phyloP scores from a whole-genome alignment of 2,797 vertebrate genomes.

The Manis javanica region DNA sequence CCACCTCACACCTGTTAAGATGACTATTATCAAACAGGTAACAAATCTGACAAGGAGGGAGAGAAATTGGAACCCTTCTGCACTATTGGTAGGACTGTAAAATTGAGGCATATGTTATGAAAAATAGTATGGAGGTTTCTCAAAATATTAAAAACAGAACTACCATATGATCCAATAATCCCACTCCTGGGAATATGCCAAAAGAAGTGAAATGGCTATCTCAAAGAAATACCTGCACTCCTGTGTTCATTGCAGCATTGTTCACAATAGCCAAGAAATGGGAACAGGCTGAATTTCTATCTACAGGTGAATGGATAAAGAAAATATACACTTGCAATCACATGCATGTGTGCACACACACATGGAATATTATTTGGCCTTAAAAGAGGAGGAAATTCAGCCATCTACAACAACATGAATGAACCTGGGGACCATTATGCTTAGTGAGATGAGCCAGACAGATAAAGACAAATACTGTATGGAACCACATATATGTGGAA shows the following conservation, averaged over 20 bases:
- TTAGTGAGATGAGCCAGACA: neutral
- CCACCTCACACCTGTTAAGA: neutral
- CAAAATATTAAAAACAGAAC: neutral
- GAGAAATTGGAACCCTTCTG: neutral
- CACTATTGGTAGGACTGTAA: neutral
- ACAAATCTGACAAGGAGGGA: neutral
- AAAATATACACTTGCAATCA: neutral
- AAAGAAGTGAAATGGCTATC: neutral
- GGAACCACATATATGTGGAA: neutral
- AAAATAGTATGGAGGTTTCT: neutral
- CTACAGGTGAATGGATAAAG: neutral
- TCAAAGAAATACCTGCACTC: neutral
- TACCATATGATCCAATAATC: neutral
- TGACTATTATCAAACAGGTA: neutral
- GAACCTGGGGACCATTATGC: neutral
- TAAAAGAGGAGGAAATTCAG: neutral
- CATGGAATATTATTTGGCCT: neutral
- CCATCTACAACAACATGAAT: neutral
- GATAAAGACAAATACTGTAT: neutral
- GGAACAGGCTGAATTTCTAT: neutral
- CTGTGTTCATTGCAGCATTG: neutral
- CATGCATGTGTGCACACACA: neutral
- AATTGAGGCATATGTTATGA: neutral
- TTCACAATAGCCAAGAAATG: neutral
- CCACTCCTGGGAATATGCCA: neutral